phyloP scores from a whole-genome alignment of 2,797 vertebrate genomes.

The Iguana delicatissima region DNA sequence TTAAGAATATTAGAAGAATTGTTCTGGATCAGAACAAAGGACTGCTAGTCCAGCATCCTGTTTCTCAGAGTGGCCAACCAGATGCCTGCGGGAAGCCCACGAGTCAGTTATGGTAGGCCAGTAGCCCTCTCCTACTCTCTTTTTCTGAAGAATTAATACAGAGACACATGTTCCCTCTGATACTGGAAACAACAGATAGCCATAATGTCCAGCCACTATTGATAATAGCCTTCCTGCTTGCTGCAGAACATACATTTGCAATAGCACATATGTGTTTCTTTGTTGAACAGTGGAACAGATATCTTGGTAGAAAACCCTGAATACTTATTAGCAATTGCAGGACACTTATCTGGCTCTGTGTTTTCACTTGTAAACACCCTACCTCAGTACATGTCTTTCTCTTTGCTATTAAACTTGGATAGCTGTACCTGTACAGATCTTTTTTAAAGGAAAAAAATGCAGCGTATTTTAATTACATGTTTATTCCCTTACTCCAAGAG shows the following conservation, averaged over 20 bases:
- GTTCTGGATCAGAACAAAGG: background rate
- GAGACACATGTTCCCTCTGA: background rate
- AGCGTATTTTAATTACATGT: constrained; percentile 58
- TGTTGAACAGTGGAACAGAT: background rate
- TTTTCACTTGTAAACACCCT: background rate
- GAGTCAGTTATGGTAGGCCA: background rate
- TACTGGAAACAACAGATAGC: background rate
- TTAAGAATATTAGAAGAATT: background rate
- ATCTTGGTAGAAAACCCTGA: background rate
- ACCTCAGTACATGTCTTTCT: background rate
- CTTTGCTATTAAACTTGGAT: constrained; percentile 43
- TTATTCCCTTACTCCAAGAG: constrained; percentile 52
- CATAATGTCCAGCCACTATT: background rate
- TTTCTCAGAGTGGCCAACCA: background rate
- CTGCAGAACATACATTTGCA: background rate
- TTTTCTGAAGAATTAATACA: no score
- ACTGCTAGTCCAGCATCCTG: background rate
- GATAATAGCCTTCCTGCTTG: background rate
- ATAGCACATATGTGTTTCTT: background rate
- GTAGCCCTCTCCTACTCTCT: no score
- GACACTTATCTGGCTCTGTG: constrained; percentile 3
- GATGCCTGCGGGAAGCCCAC: background rate
- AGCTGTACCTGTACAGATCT: constrained; percentile 36
- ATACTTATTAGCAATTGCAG: background rate
- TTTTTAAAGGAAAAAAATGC: constrained; percentile 29